Percentiles rank a stretch among this genome's conserved stretches.
phyloP scores from a whole-genome alignment of 2,888 invertebrate species.

The Sesia bembeciformis region DNA sequence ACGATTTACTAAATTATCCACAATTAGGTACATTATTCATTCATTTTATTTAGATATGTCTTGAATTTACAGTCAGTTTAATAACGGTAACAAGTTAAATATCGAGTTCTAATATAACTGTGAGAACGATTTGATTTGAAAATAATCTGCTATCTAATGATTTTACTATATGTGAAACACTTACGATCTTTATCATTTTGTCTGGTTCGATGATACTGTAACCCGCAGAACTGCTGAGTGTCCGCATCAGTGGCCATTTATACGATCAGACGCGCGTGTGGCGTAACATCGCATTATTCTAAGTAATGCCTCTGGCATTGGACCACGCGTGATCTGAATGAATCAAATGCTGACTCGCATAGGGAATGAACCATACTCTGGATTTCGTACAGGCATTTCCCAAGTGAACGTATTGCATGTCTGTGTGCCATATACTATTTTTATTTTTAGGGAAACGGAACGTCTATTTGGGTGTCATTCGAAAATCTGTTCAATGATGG shows the following conservation, averaged over 20 bases:
- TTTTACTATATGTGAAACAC: not conserved
- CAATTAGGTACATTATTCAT: no score
- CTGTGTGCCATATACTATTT: no score
- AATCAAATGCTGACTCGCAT: not conserved
- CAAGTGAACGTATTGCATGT: not conserved
- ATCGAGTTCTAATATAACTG: no score
- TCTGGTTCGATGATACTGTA: not conserved
- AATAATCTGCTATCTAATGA: no score
- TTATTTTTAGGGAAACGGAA: no score
- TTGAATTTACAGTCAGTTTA: no score
- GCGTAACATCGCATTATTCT: constrained; percentile 32
- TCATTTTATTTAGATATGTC: no score
- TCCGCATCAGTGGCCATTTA: not conserved
- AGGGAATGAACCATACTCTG: not conserved
- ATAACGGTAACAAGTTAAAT: no score
- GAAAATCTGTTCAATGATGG: no score
- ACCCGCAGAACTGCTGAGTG: not conserved
- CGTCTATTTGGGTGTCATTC: no score
- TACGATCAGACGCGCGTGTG: not conserved
- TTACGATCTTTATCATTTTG: constrained; percentile 2
- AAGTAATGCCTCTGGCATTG: constrained; percentile 57
- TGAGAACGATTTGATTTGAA: no score
- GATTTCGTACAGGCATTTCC: not conserved
- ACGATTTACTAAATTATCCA: no score
- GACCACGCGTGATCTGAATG: constrained; percentile 53